phyloP scores from a whole-genome alignment of 2,797 vertebrate species.

The Erithacus rubecula region DNA sequence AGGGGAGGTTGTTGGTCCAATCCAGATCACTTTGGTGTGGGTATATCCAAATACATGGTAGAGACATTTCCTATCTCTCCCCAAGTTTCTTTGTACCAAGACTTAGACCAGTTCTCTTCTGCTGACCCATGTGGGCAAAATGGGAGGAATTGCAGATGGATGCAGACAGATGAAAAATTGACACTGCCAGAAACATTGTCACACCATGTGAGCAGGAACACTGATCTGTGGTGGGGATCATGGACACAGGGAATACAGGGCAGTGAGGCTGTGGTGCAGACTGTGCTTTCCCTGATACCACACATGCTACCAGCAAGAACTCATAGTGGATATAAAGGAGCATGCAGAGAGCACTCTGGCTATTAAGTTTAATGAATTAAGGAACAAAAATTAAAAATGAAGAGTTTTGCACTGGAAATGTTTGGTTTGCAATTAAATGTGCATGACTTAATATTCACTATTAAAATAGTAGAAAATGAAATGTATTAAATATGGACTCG shows the following conservation, averaged over 20 bases:
- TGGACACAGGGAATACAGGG: neutral
- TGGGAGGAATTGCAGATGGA: neutral
- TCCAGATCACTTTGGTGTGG: neutral
- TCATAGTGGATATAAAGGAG: neutral
- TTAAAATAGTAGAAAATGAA: neutral
- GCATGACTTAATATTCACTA: neutral
- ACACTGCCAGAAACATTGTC: neutral
- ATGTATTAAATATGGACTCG: neutral
- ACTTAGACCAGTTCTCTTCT: neutral
- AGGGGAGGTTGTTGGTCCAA: neutral
- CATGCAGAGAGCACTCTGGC: neutral
- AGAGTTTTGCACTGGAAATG: neutral
- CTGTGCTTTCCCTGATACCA: too few species aligned
- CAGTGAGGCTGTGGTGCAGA: neutral
- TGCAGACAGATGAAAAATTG: neutral
- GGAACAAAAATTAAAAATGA: neutral
- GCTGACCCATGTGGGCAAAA: neutral
- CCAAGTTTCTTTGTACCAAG: neutral
- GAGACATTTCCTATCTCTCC: neutral
- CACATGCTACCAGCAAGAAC: rapidly evolving
- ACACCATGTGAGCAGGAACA: too few species aligned
- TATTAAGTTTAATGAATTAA: neutral
- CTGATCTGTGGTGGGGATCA: neutral
- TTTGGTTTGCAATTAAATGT: neutral
- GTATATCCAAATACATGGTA: neutral